A percentile compares a stretch with the other conserved stretches of the same genome.
phyloP scores from a whole-genome alignment of 2,797 vertebrate genomes.

The Tinamus major region DNA sequence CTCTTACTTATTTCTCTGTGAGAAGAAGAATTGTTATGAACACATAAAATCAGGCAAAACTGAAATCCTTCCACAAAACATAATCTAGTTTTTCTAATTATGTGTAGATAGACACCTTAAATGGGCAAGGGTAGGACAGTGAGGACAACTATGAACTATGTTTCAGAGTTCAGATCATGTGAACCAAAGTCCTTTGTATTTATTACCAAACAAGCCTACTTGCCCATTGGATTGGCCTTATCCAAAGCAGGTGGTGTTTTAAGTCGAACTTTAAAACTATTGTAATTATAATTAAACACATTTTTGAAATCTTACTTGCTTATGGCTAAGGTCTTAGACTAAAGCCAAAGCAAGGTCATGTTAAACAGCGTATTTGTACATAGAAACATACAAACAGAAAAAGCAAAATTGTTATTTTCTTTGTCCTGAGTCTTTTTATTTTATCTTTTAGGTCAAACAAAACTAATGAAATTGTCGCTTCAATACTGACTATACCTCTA shows the following conservation, averaged over 20 bases:
- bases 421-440: not conserved
- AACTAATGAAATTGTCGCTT: not conserved
- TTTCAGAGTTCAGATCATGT: not conserved
- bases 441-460: not conserved
- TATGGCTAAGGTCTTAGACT: not conserved
- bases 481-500: not conserved
- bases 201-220: not conserved
- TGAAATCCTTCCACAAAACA: not conserved
- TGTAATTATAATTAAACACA: not conserved
- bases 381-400: not conserved
- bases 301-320: not conserved
- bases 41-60: not conserved
- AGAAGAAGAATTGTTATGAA: not conserved
- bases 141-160: not conserved
- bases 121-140: not conserved
- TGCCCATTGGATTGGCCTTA: accelerated
- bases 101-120: not conserved
- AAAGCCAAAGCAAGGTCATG: not conserved
- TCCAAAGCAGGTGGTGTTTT: not conserved
- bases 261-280: not conserved
- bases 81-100: not conserved
- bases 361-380: not conserved
- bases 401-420: not conserved
- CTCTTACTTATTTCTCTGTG: not conserved
- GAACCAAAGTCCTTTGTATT: not conserved